Evolutionary conservation across 2,888 invertebrate genomes (phyloP).

Genomic region (Hypolimnas misippus): DNA sequence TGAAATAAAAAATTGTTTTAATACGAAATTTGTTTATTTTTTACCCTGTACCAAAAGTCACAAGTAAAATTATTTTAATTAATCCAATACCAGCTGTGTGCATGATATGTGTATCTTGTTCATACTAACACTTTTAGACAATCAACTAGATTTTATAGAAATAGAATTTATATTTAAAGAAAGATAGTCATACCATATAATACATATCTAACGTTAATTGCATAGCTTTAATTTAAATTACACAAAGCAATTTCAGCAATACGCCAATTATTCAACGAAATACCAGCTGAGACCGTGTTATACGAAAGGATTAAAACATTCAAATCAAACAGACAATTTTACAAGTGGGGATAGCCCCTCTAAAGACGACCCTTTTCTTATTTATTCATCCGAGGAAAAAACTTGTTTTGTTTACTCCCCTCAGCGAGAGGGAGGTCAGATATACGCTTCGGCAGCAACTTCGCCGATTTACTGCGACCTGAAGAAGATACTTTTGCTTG

Average conservation of each 20-base stretch:
- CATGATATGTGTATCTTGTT: no score
- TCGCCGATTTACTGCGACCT: conserved; percentile 62
- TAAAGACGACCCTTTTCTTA: conserved; percentile 74
- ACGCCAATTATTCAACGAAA: conserved; percentile 41
- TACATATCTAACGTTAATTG: no score
- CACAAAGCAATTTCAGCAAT: conserved; percentile 15
- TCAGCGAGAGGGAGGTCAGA: conserved; percentile 57
- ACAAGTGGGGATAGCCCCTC: conserved; percentile 69
- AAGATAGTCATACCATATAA: no score
- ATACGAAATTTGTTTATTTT: no score
- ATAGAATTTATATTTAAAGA: no score
- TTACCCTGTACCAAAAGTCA: no score
- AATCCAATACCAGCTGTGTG: no score
- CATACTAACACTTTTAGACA: no score
- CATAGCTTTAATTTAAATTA: no score
- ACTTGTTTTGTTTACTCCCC: conserved; percentile 81
- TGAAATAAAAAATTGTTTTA: no score
- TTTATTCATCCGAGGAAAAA: conserved; percentile 82
- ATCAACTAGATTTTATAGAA: no score
- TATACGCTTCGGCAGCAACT: conserved; percentile 62
- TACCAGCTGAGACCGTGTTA: conserved; percentile 63
- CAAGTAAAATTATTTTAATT: no score
- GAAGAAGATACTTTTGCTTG: conserved; percentile 66
- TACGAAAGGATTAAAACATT: conserved; percentile 81
- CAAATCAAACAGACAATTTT: conserved; percentile 76